A percentile compares a stretch with the other conserved stretches of the same genome.
Evolutionary conservation across 2,113 vertebrate genomes (phyloP).

Genomic region (Progne subis): DNA sequence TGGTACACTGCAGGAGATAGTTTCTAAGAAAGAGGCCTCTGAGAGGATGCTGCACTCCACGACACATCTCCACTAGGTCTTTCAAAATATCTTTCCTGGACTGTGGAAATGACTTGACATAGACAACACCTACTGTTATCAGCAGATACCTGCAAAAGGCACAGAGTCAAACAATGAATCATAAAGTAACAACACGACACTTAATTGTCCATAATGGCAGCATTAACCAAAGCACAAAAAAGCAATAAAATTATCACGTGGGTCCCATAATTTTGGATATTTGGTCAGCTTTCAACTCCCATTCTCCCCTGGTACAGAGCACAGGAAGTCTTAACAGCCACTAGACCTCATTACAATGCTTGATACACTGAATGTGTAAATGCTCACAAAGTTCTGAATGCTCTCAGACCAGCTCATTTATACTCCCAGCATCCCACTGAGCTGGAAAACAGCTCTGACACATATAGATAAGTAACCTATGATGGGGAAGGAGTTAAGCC

Average conservation of each 20-base stretch:
- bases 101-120: slow-evolving; percentile 98
- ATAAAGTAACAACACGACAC: neutral
- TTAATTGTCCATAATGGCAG: neutral
- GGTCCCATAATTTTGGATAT: neutral
- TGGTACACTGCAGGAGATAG: slow-evolving; percentile 96
- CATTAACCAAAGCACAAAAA: neutral
- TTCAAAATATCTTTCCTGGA: slow-evolving; percentile 98
- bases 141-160: slow-evolving; percentile 86
- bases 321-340: neutral
- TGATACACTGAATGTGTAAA: neutral
- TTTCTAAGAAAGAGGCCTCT: slow-evolving; percentile 95
- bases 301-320: neutral
- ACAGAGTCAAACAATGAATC: neutral
- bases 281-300: neutral
- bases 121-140: slow-evolving; percentile 97
- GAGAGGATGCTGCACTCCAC: slow-evolving; percentile 97
- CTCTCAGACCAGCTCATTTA: neutral
- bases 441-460: neutral
- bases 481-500: neutral
- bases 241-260: neutral
- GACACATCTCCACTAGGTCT: slow-evolving; percentile 99
- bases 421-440: neutral
- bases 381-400: neutral
- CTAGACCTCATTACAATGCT: neutral
- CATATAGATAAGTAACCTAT: neutral